phyloP scores from a whole-genome alignment of 2,797 vertebrate species.

The Peromyscus nudipes region DNA sequence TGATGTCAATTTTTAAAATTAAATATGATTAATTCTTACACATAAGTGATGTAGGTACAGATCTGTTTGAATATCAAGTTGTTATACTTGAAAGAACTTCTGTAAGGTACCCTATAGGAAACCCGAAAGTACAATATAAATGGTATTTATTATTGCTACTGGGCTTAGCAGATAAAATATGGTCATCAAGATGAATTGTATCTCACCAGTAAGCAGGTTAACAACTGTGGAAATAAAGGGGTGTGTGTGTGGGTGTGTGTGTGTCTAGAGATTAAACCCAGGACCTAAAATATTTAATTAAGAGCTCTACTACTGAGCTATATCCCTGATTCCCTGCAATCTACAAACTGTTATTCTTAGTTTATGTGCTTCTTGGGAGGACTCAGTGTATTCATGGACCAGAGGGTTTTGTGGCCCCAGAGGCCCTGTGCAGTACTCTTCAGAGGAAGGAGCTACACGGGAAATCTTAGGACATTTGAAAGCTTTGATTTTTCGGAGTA shows the following conservation, averaged over 20 bases:
- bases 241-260: background rate
- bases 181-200: background rate
- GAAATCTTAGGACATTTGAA: constrained; percentile 29
- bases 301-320: background rate
- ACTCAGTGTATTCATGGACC: background rate
- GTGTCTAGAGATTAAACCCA: background rate
- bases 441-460: background rate
- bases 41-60: background rate
- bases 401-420: background rate
- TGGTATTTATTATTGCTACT: background rate
- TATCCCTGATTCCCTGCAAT: background rate
- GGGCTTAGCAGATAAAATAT: background rate
- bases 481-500: background rate
- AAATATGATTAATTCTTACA: background rate
- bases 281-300: background rate
- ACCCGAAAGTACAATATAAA: background rate
- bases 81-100: constrained; percentile 12
- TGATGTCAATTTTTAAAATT: constrained; percentile 35
- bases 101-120: background rate
- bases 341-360: background rate
- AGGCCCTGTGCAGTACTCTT: background rate
- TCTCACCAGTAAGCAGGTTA: background rate
- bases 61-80: background rate
- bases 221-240: background rate
- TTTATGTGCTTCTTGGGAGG: background rate